phyloP scores from a whole-genome alignment of 2,888 invertebrate genomes.

The Tipula confusa region DNA sequence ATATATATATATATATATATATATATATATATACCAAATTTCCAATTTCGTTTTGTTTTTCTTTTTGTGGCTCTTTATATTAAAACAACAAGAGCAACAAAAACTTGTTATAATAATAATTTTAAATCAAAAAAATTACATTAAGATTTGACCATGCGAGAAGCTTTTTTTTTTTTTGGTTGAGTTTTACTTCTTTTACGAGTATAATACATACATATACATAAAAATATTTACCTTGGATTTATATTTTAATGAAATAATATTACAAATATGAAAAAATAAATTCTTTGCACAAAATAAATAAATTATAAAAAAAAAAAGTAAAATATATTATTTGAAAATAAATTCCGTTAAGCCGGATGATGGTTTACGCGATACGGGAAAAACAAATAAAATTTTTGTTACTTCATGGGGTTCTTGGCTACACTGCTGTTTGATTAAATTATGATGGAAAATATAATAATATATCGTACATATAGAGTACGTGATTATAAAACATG shows the following conservation, averaged over 20 bases:
- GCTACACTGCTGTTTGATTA: not conserved
- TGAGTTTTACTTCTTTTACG: not conserved
- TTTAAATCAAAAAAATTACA: not conserved
- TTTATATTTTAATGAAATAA: conserved; percentile 12
- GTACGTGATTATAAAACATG: not conserved
- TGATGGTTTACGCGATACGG: not conserved
- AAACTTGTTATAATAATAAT: not conserved
- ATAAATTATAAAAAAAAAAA: not conserved
- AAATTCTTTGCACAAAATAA: not conserved
- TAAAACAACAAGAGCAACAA: not conserved
- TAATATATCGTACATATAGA: not conserved
- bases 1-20: no score
- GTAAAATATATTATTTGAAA: not conserved
- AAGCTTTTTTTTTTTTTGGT: not conserved
- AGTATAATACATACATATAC: not conserved
- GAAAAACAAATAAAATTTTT: not conserved
- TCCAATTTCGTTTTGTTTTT: not conserved
- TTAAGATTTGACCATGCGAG: not conserved
- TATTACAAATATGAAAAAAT: not conserved
- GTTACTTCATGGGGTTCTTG: not conserved
- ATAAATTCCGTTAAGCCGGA: conserved; percentile 6
- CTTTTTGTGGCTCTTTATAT: not conserved
- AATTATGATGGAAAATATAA: not conserved
- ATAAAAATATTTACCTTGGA: not conserved
- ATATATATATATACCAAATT: not conserved